Percentiles rank a stretch among this genome's conserved stretches.
Conservation (phyloP, 2,113 vertebrate species). For the Mus musculus region GRCm39 chr15:25432001-25432500, state of each 20-base stretch:
- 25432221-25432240: not conserved
- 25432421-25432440: not conserved
- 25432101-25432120: not conserved
- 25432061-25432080: not conserved
- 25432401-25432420: not conserved
- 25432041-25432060: not conserved
- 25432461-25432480: not conserved
- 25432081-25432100: not conserved
- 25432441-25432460: not conserved
- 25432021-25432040: not conserved
- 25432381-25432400: not conserved
- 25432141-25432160: not conserved
- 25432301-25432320: not conserved
- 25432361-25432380: not conserved
- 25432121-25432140: not conserved
- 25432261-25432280: not conserved
- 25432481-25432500: not conserved
- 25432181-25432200: not conserved
- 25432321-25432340: not conserved
- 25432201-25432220: not conserved
- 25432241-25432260: not conserved
- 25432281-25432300: conserved; percentile 19
- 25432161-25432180: not conserved
- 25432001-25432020: not conserved
- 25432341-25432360: no score